Evolutionary conservation across 2,113 vertebrate species (phyloP).

Genomic region (Climacteris rufus): DNA sequence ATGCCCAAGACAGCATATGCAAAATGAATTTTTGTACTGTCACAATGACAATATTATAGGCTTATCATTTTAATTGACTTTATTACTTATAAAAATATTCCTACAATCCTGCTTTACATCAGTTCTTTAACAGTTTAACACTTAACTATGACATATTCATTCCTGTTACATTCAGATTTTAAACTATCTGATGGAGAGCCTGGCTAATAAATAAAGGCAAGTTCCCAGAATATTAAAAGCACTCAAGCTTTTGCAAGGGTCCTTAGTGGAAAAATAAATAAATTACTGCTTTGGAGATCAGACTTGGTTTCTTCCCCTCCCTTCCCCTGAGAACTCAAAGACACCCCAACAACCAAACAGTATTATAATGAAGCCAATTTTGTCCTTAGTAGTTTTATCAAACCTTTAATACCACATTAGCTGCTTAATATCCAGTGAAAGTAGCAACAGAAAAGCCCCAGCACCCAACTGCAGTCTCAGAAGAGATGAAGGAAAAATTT

Average conservation of each 20-base stretch:
- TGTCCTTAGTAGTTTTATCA: conserved; percentile 48
- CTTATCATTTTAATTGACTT: conserved; percentile 77
- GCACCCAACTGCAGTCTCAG: neutral
- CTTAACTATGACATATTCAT: conserved; percentile 59
- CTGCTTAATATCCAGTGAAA: conserved; percentile 64
- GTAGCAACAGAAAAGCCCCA: neutral
- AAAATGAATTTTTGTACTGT: conserved; percentile 48
- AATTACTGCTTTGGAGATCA: conserved; percentile 1
- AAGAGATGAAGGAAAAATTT: conserved; percentile 60
- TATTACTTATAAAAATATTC: conserved; percentile 71
- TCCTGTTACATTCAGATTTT: conserved; percentile 58
- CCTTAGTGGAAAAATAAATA: conserved; percentile 8
- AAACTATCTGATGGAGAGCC: conserved; percentile 60
- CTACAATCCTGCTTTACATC: conserved; percentile 55
- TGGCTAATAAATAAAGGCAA: conserved; percentile 62
- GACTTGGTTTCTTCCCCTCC: conserved; percentile 8
- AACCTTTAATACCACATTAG: conserved; percentile 58
- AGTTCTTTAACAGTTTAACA: conserved; percentile 70
- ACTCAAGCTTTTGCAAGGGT: neutral
- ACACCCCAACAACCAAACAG: conserved; percentile 31
- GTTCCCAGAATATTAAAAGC: conserved; percentile 63
- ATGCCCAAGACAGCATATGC: conserved; percentile 28
- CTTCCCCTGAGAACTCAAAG: conserved; percentile 27
- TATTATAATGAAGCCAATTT: conserved; percentile 17
- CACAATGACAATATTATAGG: conserved; percentile 54